Base-by-base conservation (phyloP, 2,113 vertebrate genomes). In the Melanerpes aurifrons region DNA sequence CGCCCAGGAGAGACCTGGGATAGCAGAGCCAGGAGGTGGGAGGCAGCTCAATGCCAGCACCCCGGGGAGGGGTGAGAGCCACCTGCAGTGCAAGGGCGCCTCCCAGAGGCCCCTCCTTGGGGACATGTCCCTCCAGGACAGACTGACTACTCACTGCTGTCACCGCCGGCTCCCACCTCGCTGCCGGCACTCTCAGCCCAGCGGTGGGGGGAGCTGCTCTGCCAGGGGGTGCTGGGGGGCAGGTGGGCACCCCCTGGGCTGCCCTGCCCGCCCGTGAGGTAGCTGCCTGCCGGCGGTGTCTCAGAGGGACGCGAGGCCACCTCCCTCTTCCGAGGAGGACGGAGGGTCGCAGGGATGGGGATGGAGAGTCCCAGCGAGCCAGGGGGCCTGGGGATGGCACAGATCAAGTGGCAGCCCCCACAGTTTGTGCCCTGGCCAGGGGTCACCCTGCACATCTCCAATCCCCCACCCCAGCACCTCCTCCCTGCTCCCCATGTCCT, bases 111-210 rank as follows among this genome's bases (percentile, higher is more conserved):
- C 50, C 5, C 4, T 28, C 53, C 56, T 17, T 1, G 0, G 32
- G 40, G 26, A 40, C 21, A 14, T 4, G 0, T 12, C 48, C 20
- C 64, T 31, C 12, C 10, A 16, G 3, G 0, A 47, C 19, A 6
- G 1, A 2, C 56, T 3, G 78, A 7, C 59, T 20, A 92, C 98
- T 97, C 94, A 98, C 98, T 37, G 72, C 84, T 45, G 13, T 95
- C 91, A 29, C 78, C 96, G 0, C 88, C 78, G 9, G 75, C 87
- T 3, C 83, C 93, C 15, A 4, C 78, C 61, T 98, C 97, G 7
- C 93, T 97, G 89, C 61, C 85, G 13, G 35, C 68, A 11, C 96
- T 94, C 50, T 83, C 75, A 1, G 82, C n/a, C 96, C 97, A 95
- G 75, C 15, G 72, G 6, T 35, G 93, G 6, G 96, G 97, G 9